Percentiles rank a stretch among this genome's conserved stretches.
phyloP scores from a whole-genome alignment of 2,113 vertebrate genomes.

The Dicerorhinus sumatrensis region DNA sequence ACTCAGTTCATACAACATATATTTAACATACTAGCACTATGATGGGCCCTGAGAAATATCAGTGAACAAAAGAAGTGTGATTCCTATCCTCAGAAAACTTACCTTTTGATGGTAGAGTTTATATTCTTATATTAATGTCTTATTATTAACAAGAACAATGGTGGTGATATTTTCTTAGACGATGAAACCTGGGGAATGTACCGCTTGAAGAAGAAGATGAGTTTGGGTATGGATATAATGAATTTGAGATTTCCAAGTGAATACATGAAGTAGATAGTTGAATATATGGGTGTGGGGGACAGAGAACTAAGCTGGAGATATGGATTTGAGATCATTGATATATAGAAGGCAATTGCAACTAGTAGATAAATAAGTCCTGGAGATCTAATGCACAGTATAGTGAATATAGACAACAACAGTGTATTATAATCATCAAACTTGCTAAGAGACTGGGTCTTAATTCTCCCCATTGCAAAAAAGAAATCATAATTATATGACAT shows the following conservation, averaged over 20 bases:
- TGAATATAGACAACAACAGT: no score
- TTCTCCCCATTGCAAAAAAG: background rate
- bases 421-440: no score
- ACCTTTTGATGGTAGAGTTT: background rate
- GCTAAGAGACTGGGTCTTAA: no score
- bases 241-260: background rate
- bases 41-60: background rate
- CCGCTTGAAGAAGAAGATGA: background rate
- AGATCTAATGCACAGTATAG: no score
- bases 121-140: background rate
- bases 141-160: background rate
- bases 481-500: background rate
- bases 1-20: background rate
- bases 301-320: background rate
- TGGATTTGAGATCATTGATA: no score
- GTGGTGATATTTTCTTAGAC: background rate
- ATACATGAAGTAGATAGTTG: background rate
- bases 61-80: background rate
- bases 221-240: background rate
- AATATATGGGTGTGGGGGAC: background rate
- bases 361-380: no score
- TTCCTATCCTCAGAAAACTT: background rate
- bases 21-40: background rate
- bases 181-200: background rate
- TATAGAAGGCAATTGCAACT: no score